A percentile compares a stretch with the other conserved stretches of the same genome.
phyloP scores from a whole-genome alignment of 1,140 invertebrate species.

The Metopolophium dirhodum region DNA sequence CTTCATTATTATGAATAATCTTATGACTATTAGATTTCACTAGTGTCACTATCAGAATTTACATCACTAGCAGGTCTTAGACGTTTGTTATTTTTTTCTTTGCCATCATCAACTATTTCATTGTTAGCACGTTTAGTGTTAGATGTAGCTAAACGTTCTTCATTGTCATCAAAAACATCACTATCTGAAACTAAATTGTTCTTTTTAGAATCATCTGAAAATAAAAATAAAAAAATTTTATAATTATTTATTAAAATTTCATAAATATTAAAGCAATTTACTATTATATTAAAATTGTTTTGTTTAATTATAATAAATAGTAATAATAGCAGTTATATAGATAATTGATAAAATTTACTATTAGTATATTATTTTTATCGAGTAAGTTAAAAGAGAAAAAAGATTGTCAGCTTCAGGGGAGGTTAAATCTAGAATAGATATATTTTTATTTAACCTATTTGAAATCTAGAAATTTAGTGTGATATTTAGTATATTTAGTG shows the following conservation, averaged over 20 bases:
- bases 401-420: background rate
- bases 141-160: background rate
- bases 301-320: background rate
- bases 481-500: no score
- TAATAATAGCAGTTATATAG: background rate
- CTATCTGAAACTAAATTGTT: slow-evolving; percentile 27
- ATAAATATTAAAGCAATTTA: background rate
- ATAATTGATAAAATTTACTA: background rate
- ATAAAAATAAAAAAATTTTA: background rate
- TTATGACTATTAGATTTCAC: background rate
- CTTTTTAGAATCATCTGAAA: slow-evolving; percentile 9
- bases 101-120: slow-evolving; percentile 49
- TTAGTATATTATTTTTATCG: background rate
- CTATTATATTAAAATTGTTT: background rate
- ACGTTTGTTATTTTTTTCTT: background rate
- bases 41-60: slow-evolving; percentile 48
- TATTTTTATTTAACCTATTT: background rate
- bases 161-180: slow-evolving; percentile 4
- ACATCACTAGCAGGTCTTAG: slow-evolving; percentile 28
- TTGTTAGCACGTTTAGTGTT: background rate
- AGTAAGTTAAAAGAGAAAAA: background rate
- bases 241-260: background rate
- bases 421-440: background rate
- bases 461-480: background rate
- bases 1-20: background rate